Base-by-base conservation (phyloP, 1,140 invertebrate genomes). In the Colletes latitarsis region DNA sequence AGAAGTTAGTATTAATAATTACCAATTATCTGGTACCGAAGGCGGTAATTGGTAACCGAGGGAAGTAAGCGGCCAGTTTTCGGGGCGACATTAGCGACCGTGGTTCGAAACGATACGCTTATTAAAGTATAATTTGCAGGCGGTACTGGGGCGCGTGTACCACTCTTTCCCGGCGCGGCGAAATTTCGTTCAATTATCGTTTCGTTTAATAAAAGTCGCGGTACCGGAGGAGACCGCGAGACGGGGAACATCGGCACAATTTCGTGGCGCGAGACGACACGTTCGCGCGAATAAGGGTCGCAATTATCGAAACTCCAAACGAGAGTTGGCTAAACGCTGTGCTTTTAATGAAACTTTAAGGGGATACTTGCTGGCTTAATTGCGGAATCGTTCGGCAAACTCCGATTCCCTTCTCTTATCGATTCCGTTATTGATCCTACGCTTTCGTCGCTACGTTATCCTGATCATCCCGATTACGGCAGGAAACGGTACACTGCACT, bases 1-100 rank as follows among this genome's bases (percentile, higher is more conserved):
- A 78, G 84, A 87, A 83, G 77, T 86, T 86, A 62, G 64, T 87
- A 43, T 43, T 9, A 43, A 43, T 43, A 83, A 87, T 87, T 86
- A 83, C 77, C 77, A 87, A 86, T 81, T 87, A 83, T 78, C 79
- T 72, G 69, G 49, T 81, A 81, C 73, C 77, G 77, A 77, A 81
- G 77, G 64, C 53, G 71, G 70, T 83, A 87, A 81, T 81, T 83
- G 70, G 57, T 19, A 62, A 75, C 67, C 15, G 21, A n/a, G 46
- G 21, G 39, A 46, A 53, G 57, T 60, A 76, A 69, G 21, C n/a
- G 76, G 52, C 15, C 70, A 71, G 84, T 83, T 83, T 85, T 82
- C 72, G 73, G 55, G 43, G 41, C 46, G 60, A 72, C 15, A 57
- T 84, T 69, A 64, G 58, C 19, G 43, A 2, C 52, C 53, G 53